phyloP scores from a whole-genome alignment of 2,888 invertebrate species.

The Lithophane leautieri region DNA sequence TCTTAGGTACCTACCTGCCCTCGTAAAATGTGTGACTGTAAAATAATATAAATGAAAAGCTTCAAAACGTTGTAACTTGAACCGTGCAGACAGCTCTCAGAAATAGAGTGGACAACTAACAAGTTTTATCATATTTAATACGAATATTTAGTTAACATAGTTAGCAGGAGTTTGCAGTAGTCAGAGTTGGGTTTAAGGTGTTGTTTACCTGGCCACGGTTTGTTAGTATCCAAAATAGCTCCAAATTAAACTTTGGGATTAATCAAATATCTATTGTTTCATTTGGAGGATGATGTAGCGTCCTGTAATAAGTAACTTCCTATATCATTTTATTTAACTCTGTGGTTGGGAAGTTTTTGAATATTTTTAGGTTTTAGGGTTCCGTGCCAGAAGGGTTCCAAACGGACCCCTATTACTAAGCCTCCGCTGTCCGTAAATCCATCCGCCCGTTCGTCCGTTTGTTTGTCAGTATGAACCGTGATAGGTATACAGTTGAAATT shows the following conservation, averaged over 20 bases:
- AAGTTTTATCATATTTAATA: slow-evolving; percentile 38
- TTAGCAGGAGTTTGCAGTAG: slow-evolving; percentile 17
- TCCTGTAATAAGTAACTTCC: background rate
- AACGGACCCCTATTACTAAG: too few relatives aligned
- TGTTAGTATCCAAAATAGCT: slow-evolving; percentile 5
- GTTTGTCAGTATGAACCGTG: too few relatives aligned
- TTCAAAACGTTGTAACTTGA: background rate
- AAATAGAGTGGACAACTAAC: slow-evolving; percentile 16
- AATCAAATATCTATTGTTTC: background rate
- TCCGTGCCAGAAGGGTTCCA: too few relatives aligned
- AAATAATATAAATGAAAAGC: background rate
- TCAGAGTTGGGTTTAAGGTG: slow-evolving; percentile 22
- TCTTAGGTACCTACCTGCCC: background rate
- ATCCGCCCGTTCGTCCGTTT: too few relatives aligned
- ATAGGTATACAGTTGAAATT: too few relatives aligned
- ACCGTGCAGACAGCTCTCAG: background rate
- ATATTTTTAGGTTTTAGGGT: too few relatives aligned
- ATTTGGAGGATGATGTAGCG: background rate
- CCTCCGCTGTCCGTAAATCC: too few relatives aligned
- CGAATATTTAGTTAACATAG: slow-evolving; percentile 26
- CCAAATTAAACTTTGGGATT: background rate
- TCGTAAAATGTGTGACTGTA: background rate
- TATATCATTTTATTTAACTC: background rate
- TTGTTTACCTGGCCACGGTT: slow-evolving; percentile 20
- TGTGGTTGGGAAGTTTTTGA: too few relatives aligned